Evolutionary conservation across 2,113 vertebrate species (phyloP).

Genomic region (Colossoma macropomum): DNA sequence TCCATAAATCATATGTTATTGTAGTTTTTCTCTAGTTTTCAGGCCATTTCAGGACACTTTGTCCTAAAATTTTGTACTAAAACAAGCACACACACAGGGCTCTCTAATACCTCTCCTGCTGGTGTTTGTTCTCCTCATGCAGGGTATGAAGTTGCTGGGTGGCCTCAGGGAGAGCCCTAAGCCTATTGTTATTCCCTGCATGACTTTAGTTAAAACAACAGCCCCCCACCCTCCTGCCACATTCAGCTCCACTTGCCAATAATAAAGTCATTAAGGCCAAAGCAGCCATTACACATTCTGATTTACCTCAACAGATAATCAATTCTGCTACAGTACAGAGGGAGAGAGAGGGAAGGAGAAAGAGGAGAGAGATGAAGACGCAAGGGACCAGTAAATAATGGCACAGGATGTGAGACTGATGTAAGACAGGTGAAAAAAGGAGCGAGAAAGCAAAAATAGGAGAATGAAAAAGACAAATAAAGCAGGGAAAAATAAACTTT

Average conservation of each 20-base stretch:
- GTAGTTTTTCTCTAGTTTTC: no score
- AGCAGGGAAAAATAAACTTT: background rate
- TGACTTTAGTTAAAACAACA: slow-evolving; percentile 68
- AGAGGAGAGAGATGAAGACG: slow-evolving; percentile 12
- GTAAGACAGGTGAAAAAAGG: slow-evolving; percentile 18
- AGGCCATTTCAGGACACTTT: no score
- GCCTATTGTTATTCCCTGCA: slow-evolving; percentile 69
- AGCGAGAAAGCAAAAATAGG: slow-evolving; percentile 13
- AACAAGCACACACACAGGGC: background rate
- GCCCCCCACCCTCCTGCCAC: slow-evolving; percentile 45
- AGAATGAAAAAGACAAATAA: background rate
- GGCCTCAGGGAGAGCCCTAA: background rate
- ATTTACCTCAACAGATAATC: slow-evolving; percentile 49
- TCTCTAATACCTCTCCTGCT: background rate
- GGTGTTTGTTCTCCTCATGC: background rate
- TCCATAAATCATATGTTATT: no score
- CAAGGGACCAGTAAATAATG: background rate
- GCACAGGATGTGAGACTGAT: background rate
- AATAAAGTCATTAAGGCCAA: slow-evolving; percentile 68
- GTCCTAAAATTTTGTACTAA: no score
- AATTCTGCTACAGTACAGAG: slow-evolving; percentile 46
- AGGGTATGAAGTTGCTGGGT: background rate
- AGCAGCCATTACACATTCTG: slow-evolving; percentile 60
- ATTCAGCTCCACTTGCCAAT: slow-evolving; percentile 62
- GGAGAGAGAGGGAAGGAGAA: slow-evolving; percentile 30